Evolutionary conservation across 2,113 vertebrate species (phyloP), one percentile per base, ranked within the genome.

Genomic region (Corythaeola cristata): DNA sequence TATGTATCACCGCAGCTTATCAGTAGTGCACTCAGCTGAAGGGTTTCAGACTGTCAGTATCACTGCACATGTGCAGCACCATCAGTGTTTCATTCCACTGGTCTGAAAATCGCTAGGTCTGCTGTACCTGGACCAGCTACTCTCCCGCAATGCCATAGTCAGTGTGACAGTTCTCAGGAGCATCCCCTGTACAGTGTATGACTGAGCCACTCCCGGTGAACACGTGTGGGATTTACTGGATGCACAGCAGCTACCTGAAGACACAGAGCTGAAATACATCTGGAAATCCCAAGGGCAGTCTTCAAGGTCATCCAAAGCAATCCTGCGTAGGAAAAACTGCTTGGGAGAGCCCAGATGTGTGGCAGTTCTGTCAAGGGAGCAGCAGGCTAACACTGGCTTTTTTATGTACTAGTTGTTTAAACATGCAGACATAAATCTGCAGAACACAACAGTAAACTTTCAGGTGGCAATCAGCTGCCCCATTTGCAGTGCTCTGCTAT

Each of bases 221-320:
- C 0, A 0, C 0, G 0, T 24, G 19, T 33, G 49, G 69, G 50
- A 33, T 62, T 72, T 73, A 22, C 17, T 76, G 45, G 20, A 66
- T 11, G 28, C 12, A 30, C 50, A 37, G 35, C 32, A 52, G 26
- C 23, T 78, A 44, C 37, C 33, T 50, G 47, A 75, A 45, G 16
- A 64, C 69, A 27, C 8, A 52, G 33, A 55, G 32, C 13, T 74
- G 6, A 49, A 63, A 27, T 6, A 52, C 8, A 41, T 17, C 39
- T 88, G 58, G 35, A 73, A 90, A 64, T n/a, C 30, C 58, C 53
- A 76, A 45, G 33, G 28, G 41, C 12, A 28, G 9, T 8, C 15
- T 69, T 82, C 35, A 44, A 60, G 49, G 23, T 83, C 24, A 73
- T 37, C 39, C 33, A 69, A 52, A 52, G 24, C 2, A 68, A 27